Conservation (phyloP, 2,797 vertebrate species). For the Esox lucius region DNA sequence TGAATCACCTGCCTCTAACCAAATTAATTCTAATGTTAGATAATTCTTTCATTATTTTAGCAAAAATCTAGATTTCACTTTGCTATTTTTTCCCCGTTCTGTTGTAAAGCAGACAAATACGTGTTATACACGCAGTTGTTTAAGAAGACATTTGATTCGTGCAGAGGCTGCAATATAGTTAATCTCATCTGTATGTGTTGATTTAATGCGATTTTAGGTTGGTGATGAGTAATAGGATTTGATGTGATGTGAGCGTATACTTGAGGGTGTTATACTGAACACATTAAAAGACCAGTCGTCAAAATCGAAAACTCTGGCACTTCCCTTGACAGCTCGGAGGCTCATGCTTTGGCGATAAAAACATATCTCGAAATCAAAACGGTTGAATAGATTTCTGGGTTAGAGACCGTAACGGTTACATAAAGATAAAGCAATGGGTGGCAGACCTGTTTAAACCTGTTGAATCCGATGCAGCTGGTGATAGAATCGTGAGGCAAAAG, state of each 20-base stretch:
- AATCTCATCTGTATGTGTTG: slow-evolving; percentile 6
- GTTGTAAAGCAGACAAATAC: too few species aligned
- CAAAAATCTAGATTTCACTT: too few species aligned
- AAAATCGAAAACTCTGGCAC: slow-evolving; percentile 1
- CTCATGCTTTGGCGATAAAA: neutral
- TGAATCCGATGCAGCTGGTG: neutral
- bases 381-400: neutral
- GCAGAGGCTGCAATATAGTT: too few species aligned
- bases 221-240: slow-evolving; percentile 18
- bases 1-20: too few species aligned
- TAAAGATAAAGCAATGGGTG: neutral
- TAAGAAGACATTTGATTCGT: too few species aligned
- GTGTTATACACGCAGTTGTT: too few species aligned
- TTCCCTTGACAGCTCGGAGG: neutral
- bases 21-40: too few species aligned
- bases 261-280: slow-evolving; percentile 7
- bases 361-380: neutral
- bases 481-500: slow-evolving; percentile 24
- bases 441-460: neutral
- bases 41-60: too few species aligned
- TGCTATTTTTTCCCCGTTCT: too few species aligned
- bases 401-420: slow-evolving; percentile 1
- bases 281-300: slow-evolving; percentile 2
- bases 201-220: slow-evolving; percentile 33
- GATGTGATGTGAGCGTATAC: neutral